These are phyloP conservation scores for Drosophila takahashii DNA, from an alignment of 1,140 invertebrate genomes.

Conservation along the genomic window DNA sequence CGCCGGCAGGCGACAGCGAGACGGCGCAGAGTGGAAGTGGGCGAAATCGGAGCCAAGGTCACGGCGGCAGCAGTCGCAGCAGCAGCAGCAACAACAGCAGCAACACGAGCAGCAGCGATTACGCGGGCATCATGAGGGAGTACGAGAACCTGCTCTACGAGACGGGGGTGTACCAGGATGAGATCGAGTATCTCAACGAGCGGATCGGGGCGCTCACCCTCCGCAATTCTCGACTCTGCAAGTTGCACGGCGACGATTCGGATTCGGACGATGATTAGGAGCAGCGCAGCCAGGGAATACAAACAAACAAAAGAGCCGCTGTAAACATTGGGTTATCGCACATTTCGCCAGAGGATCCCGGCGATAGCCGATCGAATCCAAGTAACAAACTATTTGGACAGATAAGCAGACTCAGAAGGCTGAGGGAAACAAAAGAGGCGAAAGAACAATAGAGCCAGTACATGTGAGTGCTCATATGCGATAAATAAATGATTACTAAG, in stretches of 20 bases:
- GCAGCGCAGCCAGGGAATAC: neutral
- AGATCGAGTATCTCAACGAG: constrained; percentile 49
- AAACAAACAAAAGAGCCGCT: neutral
- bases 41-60: constrained; percentile 17
- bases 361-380: neutral
- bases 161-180: constrained; percentile 47
- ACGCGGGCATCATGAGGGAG: constrained; percentile 23
- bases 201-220: constrained; percentile 20
- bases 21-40: neutral
- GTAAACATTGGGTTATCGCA: constrained; percentile 12
- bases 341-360: neutral
- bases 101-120: constrained; percentile 7
- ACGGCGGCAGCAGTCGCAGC: neutral
- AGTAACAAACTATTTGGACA: neutral
- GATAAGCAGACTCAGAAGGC: constrained; percentile 3
- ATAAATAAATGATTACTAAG: neutral
- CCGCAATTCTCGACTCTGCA: constrained; percentile 5
- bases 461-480: too few relatives aligned
- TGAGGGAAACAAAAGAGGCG: neutral
- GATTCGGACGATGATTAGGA: constrained; percentile 17
- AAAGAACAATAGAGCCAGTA: neutral
- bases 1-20: neutral
- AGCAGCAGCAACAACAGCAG: constrained; percentile 5
- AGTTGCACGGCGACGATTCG: neutral
- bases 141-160: constrained; percentile 60